Evolutionary conservation across 2,797 vertebrate genomes (phyloP), one percentile per base, ranked within the genome.

Genomic region (Acrocephalus scirpaceus): DNA sequence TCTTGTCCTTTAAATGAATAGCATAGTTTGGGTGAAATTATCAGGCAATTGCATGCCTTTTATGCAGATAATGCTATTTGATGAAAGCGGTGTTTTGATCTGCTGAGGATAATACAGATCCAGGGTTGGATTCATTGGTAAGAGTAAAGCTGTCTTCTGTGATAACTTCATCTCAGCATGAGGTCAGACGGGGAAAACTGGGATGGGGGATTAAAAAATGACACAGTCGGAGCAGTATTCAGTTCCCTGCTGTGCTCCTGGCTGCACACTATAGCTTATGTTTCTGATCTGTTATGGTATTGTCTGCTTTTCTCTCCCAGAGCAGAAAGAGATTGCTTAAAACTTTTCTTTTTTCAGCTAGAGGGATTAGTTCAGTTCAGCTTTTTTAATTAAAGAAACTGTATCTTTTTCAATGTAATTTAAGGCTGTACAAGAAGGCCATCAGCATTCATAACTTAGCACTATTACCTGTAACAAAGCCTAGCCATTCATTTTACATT

Each of bases 151-250:
- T 99, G 99, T 99, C 99, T 98, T 99, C 98, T 98, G 98, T 99
- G 99, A 99, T 99, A 99, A 99, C 99, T 99, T 99, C 99, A 99
- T 99, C 99, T 97, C 99, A 98, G 98, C 99, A 99, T 99, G 99
- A 98, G 99, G 99, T 99, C 98, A 98, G 98, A 98, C 98, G 97
- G 98, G 98, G 98, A 99, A 99, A 99, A 99, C 98, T 98, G 98
- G 98, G 98, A 98, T 98, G 98, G 98, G 98, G 98, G 98, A 99
- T 99, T 98, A 98, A 98, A 98, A 98, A 98, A 98, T 98, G 98
- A 98, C 98, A 99, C 99, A 98, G 99, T 99, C 98, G 98, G 98
- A 99, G 98, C 98, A 98, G 98, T 98, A 98, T 98, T 98, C 97
- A 98, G 98, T 98, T 98, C 98, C 99, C 99, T 98, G 98, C 99